Conservation (phyloP, 2,797 vertebrate genomes). For the Mareca penelope region DNA sequence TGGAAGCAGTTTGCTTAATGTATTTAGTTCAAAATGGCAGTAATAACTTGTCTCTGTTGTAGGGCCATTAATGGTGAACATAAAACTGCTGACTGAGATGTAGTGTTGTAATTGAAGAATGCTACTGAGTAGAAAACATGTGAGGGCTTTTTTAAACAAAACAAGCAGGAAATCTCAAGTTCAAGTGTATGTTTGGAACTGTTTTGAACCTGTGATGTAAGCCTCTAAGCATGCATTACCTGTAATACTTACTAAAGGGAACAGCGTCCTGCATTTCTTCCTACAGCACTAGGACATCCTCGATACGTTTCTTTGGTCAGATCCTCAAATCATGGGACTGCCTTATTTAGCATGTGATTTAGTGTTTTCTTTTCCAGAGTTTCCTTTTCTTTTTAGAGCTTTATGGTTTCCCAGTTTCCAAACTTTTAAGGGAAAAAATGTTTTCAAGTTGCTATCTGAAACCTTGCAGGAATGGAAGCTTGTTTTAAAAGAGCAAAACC, state of each 20-base stretch:
- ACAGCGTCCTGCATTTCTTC: not conserved
- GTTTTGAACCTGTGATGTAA: not conserved
- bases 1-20: not conserved
- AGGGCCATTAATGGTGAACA: not conserved
- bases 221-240: not conserved
- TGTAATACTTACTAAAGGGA: not conserved
- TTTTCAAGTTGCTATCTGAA: not conserved
- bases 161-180: not conserved
- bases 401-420: not conserved
- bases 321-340: not conserved
- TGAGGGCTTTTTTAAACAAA: not conserved
- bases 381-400: no score
- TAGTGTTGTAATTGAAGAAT: not conserved
- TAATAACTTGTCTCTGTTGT: not conserved
- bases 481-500: constrained; percentile 22
- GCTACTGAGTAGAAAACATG: not conserved
- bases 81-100: not conserved
- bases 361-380: not conserved
- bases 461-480: not conserved
- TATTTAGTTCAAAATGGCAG: not conserved
- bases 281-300: not conserved
- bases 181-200: not conserved
- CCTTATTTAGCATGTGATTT: not conserved
- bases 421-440: not conserved
- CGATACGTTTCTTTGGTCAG: not conserved